Evolutionary conservation across 1,140 invertebrate species (phyloP).

Genomic region (Apis laboriosa): DNA sequence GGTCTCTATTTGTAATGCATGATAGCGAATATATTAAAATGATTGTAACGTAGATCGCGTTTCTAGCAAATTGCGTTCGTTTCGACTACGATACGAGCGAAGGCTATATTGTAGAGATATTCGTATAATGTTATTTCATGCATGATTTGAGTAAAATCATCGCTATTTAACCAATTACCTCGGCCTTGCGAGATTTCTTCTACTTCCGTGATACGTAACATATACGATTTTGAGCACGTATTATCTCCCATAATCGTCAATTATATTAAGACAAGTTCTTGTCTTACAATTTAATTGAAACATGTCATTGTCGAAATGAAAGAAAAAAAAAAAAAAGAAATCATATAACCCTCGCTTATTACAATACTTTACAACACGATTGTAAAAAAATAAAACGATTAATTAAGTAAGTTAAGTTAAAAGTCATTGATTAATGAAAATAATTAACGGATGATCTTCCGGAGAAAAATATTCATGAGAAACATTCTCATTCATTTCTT

Average conservation of each 20-base stretch:
- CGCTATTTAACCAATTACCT: slow-evolving; percentile 50
- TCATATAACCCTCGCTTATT: too few relatives aligned
- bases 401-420: too few relatives aligned
- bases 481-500: too few relatives aligned
- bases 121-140: background rate
- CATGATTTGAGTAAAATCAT: slow-evolving; percentile 26
- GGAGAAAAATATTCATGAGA: too few relatives aligned
- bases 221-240: slow-evolving; percentile 7
- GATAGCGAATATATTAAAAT: background rate
- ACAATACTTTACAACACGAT: too few relatives aligned
- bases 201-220: slow-evolving; percentile 7
- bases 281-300: too few relatives aligned
- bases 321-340: too few relatives aligned
- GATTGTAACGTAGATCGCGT: background rate
- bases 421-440: too few relatives aligned
- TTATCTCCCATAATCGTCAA: slow-evolving; percentile 2
- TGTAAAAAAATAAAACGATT: too few relatives aligned
- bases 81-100: background rate
- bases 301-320: too few relatives aligned
- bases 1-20: too few relatives aligned
- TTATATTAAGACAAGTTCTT: background rate
- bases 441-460: too few relatives aligned
- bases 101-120: background rate
- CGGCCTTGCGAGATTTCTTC: slow-evolving; percentile 13
- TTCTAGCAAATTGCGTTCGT: background rate